Evolutionary conservation across 2,797 vertebrate genomes (phyloP).

Genomic region (Liasis olivaceus): DNA sequence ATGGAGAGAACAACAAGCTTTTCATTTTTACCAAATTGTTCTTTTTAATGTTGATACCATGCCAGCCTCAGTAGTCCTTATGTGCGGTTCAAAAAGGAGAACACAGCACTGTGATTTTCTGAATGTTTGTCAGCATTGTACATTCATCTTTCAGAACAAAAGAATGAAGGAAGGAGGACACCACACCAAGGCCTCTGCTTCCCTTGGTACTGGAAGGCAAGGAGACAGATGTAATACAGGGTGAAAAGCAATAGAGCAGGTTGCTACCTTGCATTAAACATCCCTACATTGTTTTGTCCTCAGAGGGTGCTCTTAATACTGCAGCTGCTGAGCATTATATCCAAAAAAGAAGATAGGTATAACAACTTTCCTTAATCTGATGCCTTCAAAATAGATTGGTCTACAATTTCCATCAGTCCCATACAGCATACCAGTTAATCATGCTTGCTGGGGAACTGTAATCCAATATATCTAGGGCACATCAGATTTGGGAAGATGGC

Average conservation of each 20-base stretch:
- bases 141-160: conserved; percentile 61
- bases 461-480: neutral
- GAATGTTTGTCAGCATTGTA: conserved; percentile 45
- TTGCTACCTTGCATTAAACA: conserved; percentile 22
- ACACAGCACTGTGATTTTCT: conserved; percentile 57
- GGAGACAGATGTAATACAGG: conserved; percentile 49
- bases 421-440: neutral
- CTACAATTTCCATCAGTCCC: neutral
- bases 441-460: neutral
- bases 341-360: conserved; percentile 55
- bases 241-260: conserved; percentile 31
- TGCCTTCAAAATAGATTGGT: neutral
- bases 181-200: conserved; percentile 38
- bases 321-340: conserved; percentile 54
- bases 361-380: neutral
- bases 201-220: conserved; percentile 41
- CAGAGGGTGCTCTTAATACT: conserved; percentile 53
- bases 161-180: conserved; percentile 55
- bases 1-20: conserved; percentile 58
- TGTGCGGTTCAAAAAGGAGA: conserved; percentile 67
- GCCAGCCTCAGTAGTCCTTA: conserved; percentile 64
- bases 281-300: conserved; percentile 46
- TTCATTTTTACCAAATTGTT: conserved; percentile 62
- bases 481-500: conserved; percentile 23
- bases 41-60: conserved; percentile 71